phyloP scores from a whole-genome alignment of 2,113 vertebrate genomes.

The Megaleporinus macrocephalus region DNA sequence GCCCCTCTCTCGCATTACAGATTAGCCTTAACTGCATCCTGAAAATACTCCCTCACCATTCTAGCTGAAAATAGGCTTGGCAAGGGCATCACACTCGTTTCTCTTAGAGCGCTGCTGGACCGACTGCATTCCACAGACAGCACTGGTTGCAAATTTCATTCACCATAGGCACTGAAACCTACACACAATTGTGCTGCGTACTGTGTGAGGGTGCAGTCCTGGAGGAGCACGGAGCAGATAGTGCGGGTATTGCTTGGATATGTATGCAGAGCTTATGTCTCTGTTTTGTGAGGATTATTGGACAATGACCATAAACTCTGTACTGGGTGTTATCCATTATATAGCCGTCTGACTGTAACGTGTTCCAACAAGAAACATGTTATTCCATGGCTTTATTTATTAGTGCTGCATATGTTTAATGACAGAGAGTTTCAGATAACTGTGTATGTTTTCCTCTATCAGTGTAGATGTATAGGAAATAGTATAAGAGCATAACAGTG shows the following conservation, averaged over 20 bases:
- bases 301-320: no score
- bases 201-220: neutral
- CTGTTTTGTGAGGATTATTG: neutral
- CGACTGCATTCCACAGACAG: slow-evolving; percentile 36
- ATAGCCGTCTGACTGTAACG: neutral
- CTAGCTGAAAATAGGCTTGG: slow-evolving; percentile 32
- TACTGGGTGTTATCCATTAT: neutral
- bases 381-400: neutral
- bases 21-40: slow-evolving; percentile 23
- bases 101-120: slow-evolving; percentile 22
- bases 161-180: slow-evolving; percentile 3
- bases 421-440: neutral
- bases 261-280: neutral
- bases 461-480: no score
- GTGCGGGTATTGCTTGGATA: neutral
- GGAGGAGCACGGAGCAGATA: neutral
- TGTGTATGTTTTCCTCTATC: neutral
- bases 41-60: neutral
- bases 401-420: neutral
- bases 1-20: neutral
- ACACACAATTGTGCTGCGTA: neutral
- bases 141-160: neutral
- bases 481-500: no score
- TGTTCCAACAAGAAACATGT: neutral
- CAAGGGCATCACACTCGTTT: neutral